These are phyloP conservation scores for Otolemur crassicaudatus DNA, from an alignment of 2,797 vertebrate species.

Conservation along the genomic window DNA sequence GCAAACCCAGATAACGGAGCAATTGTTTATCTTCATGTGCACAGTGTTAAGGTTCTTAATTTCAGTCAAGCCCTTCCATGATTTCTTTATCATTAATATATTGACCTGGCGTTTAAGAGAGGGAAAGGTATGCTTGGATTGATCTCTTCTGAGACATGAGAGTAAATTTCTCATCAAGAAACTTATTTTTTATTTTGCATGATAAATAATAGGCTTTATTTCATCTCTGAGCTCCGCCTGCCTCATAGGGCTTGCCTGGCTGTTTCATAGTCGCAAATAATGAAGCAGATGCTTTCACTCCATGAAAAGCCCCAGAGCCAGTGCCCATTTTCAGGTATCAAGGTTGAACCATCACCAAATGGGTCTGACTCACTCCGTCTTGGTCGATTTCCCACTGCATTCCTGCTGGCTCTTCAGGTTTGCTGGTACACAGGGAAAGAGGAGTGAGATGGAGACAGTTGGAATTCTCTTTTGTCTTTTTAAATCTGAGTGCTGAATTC, in stretches of 20 bases:
- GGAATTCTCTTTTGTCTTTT: background rate
- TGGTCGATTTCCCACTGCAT: background rate
- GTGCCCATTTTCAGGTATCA: background rate
- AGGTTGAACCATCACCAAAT: background rate
- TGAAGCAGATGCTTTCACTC: background rate
- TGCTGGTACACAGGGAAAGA: background rate
- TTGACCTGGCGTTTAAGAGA: background rate
- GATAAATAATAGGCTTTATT: background rate
- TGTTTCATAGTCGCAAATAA: background rate
- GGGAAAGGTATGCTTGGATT: background rate
- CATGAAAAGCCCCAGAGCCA: background rate
- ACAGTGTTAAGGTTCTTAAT: background rate
- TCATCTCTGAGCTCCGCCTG: background rate
- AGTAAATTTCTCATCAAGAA: conserved; percentile 30
- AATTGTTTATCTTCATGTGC: background rate
- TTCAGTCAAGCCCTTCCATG: background rate
- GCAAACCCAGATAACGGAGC: background rate
- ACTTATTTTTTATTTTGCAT: background rate
- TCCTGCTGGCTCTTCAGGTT: background rate
- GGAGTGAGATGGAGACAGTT: fast-evolving
- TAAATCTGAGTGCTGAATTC: background rate
- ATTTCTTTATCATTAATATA: conserved; percentile 9
- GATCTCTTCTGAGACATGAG: conserved; percentile 4
- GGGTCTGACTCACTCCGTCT: background rate
- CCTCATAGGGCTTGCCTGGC: background rate